Conservation (phyloP, 2,888 invertebrate genomes). For the Oscheius sp. region DNA sequence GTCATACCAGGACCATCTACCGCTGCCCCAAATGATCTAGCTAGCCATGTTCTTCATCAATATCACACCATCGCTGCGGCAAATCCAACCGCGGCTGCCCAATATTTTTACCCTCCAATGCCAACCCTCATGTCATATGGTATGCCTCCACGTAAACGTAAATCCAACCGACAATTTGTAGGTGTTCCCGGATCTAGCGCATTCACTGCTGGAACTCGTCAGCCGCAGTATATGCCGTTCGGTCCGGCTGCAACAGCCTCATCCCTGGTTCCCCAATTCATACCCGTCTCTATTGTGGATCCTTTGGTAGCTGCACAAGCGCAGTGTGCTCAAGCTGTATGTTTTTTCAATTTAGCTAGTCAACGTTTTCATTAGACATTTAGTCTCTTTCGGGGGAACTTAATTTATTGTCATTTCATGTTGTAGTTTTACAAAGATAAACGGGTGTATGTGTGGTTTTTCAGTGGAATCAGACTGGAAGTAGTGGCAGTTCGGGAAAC, state of each 20-base stretch:
- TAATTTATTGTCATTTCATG: slow-evolving; percentile 5
- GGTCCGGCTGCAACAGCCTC: slow-evolving; percentile 25
- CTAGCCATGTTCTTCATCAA: slow-evolving; percentile 38
- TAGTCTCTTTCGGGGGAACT: too few relatives aligned
- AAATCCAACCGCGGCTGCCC: slow-evolving; percentile 50
- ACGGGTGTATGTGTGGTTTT: background rate
- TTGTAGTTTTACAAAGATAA: background rate
- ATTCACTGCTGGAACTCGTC: slow-evolving; percentile 34
- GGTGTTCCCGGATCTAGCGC: slow-evolving; percentile 29
- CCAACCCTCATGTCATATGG: slow-evolving; percentile 62
- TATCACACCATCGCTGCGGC: slow-evolving; percentile 40
- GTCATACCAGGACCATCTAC: slow-evolving; percentile 15
- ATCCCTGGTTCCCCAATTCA: slow-evolving; percentile 47
- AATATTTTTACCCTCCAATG: slow-evolving; percentile 62
- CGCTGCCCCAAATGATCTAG: slow-evolving; percentile 36
- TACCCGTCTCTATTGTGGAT: slow-evolving; percentile 65
- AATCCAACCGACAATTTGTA: background rate
- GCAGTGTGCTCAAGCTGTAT: slow-evolving; percentile 30
- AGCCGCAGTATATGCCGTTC: slow-evolving; percentile 45
- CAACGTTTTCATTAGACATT: background rate
- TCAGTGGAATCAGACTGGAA: too few relatives aligned
- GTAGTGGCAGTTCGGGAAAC: background rate
- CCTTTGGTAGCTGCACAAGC: slow-evolving; percentile 40
- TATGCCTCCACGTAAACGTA: slow-evolving; percentile 9
- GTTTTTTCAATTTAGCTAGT: slow-evolving; percentile 15